A percentile compares a stretch with the other conserved stretches of the same genome.
These are phyloP conservation scores for Scaeva pyrastri DNA, from an alignment of 2,888 invertebrate genomes.

Conservation along the genomic window DNA sequence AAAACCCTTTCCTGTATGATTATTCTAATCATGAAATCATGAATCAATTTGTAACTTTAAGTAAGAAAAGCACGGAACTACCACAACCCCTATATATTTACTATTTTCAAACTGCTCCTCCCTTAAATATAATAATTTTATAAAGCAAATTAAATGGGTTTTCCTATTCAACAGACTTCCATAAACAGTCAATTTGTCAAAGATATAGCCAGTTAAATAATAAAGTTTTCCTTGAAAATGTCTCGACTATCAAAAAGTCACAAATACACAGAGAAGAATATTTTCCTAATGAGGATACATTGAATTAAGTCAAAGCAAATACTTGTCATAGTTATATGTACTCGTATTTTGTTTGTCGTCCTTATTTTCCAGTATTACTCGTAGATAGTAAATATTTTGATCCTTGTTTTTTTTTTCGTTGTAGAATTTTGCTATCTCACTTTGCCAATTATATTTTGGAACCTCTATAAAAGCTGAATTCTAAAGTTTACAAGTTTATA, in stretches of 20 bases:
- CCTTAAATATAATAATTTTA: too few relatives aligned
- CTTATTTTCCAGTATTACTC: background rate
- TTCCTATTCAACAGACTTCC: background rate
- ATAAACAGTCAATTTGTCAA: slow-evolving; percentile 33
- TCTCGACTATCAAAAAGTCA: background rate
- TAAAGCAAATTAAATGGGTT: too few relatives aligned
- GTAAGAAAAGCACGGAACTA: too few relatives aligned
- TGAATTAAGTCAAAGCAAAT: slow-evolving; percentile 26
- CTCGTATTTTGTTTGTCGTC: slow-evolving; percentile 2
- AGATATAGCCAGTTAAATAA: background rate
- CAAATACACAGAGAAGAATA: background rate
- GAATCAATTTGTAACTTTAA: too few relatives aligned
- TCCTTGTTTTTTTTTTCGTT: too few relatives aligned
- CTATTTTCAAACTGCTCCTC: too few relatives aligned
- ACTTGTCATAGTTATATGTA: slow-evolving; percentile 1
- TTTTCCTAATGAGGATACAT: slow-evolving; percentile 13
- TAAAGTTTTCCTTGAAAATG: background rate
- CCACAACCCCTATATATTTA: too few relatives aligned
- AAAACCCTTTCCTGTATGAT: too few relatives aligned
- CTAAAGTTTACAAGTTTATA: slow-evolving; percentile 44
- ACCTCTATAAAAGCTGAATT: slow-evolving; percentile 19
- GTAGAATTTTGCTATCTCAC: slow-evolving; percentile 34
- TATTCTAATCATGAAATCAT: too few relatives aligned
- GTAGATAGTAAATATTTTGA: too few relatives aligned
- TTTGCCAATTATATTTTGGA: slow-evolving; percentile 25